Conservation (phyloP, 2,888 invertebrate genomes). For the Heliconius erato region DNA sequence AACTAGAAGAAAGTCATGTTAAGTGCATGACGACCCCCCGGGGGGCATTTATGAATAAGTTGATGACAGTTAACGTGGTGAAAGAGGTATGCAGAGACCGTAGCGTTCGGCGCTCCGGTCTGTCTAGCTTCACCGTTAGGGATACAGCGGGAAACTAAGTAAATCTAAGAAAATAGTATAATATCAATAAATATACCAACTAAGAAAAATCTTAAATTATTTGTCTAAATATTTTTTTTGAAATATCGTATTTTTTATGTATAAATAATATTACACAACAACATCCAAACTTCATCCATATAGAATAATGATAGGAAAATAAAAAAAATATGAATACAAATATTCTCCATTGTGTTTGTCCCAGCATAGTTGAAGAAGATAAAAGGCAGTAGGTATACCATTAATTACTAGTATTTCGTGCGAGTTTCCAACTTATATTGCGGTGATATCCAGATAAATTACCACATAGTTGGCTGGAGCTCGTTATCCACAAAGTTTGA, state of each 20-base stretch:
- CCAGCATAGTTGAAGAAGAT: neutral
- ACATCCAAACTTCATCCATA: neutral
- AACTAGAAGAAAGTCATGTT: too few species aligned
- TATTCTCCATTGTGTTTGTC: neutral
- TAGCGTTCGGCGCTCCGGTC: too few species aligned
- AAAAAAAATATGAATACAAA: neutral
- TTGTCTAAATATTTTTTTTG: too few species aligned
- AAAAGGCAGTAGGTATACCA: neutral
- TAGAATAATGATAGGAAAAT: neutral
- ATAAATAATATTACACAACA: neutral
- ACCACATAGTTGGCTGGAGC: slow-evolving; percentile 8
- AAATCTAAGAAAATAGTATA: too few species aligned
- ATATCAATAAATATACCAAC: too few species aligned
- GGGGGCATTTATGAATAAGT: too few species aligned
- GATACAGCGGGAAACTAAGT: too few species aligned
- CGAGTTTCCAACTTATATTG: slow-evolving; percentile 10
- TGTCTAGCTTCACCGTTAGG: too few species aligned
- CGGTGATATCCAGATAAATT: slow-evolving; percentile 23
- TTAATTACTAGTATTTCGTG: slow-evolving; percentile 10
- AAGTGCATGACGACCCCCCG: too few species aligned
- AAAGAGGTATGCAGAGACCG: too few species aligned
- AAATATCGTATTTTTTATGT: neutral
- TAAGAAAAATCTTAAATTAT: too few species aligned
- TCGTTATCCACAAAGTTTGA: neutral
- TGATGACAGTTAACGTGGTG: too few species aligned